Base-by-base conservation (phyloP, 2,888 invertebrate genomes). In the Rhodophaea formosa region DNA sequence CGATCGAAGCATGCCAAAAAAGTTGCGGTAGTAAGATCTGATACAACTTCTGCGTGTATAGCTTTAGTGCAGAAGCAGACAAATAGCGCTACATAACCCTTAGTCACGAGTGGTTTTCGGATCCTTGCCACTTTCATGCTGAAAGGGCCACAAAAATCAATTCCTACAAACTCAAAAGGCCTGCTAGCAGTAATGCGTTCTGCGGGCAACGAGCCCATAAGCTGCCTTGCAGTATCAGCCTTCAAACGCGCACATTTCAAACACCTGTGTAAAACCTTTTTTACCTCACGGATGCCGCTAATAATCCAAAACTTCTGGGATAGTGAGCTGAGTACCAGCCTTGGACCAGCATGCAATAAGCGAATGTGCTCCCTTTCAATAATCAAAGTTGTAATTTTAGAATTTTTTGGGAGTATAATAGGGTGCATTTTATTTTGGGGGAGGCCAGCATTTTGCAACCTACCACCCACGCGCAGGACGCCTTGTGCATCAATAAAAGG, bases 31-130 rank as follows among this genome's bases (percentile, higher is more conserved):
- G 57, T 57, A 10, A 65, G n/a, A 42, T 63, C 62, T 10, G 62
- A 58, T 8, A 55, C 45, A 1, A 62, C 14, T 44, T 62, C 62
- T 10, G 62, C 29, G 42, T 64, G 61, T 6, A 61, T 23, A 5
- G 62, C 62, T 16, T 63, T 63, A 0, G 62, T 65, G 63, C 30
- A 39, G 56, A 62, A 17, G 62, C 56, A 51, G 2, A 51, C 15
- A 32, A 14, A 51, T 1, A 51, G 14, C 6, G 32, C 32, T 29
- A 53, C 42, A 23, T 66, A 68, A 10, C 59, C 63, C 59, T 65
- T 65, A 30, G 53, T 53, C 0, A 53, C 32, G 12, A 61, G 8
- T 10, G 62, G 43, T 10, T 51, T 51, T 54, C 61, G 16, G 7
- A 45, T 17, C 23, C 45, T 45, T 10, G 45, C 16, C 3, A 45